Evolutionary conservation across 2,888 invertebrate species (phyloP), one percentile per base, ranked within the genome.

Genomic region (Apotomis capreana): DNA sequence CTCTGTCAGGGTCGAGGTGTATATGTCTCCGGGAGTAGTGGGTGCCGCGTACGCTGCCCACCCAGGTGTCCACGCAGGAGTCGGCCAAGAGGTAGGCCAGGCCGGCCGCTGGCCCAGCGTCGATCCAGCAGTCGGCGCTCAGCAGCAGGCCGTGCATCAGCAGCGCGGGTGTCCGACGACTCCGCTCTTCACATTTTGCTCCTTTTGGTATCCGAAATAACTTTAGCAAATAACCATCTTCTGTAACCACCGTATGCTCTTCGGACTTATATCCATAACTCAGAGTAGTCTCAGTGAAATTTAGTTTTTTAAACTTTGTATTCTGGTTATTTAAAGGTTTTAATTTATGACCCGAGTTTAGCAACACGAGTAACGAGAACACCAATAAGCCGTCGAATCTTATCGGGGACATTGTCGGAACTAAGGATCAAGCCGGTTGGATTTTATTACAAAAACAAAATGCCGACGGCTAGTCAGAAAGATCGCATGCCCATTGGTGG

Each of bases 1-100:
- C 89, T 70, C 60, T 79, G 5, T 70, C 81, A 13, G 90, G 79
- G 75, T 88, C 69, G 88, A 85, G 70, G 0, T 62, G 68, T 2
- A 8, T 78, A 76, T 96, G 96, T 13, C 86, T 87, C 62, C 92
- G 89, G 5, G 94, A 93, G 81, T 95, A 95, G 73, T 87, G 81
- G 61, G 85, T 88, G 0, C 89, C 89, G 26, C 89, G 80, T 60
- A 79, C 78, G 65, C 87, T 88, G 6, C 85, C 87, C 0, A 86
- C 75, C 89, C 89, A 86, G 0, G 84, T 64, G 63, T 86, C 86
- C 63, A 79, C 77, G 67, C 85, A 83, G 4, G 79, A 78, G 60
- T 82, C 82, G 0, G 85, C 74, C 13, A 85, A 62, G 0, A 84
- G 78, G 70, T 81, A 85, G 0, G 80, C 84, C 8, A 83, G 72